Conservation (phyloP, 2,113 vertebrate genomes). For the Sorex fumeus region DNA sequence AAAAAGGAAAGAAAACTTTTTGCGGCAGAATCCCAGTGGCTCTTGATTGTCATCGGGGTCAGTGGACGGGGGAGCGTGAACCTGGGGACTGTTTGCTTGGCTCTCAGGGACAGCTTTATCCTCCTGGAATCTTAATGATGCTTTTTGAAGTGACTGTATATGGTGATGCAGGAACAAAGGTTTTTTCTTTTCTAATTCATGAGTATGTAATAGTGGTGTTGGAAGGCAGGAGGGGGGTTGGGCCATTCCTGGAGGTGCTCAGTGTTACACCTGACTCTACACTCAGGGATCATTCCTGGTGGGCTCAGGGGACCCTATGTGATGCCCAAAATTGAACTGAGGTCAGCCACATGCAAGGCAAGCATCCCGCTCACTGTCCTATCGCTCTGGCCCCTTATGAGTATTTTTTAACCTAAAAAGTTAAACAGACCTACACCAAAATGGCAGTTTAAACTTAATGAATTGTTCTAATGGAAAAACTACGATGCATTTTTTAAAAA, state of each 20-base stretch:
- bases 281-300: too few relatives aligned
- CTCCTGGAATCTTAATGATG: not conserved
- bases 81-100: not conserved
- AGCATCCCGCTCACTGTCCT: too few relatives aligned
- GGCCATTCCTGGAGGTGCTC: too few relatives aligned
- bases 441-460: slow-evolving; percentile 39
- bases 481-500: not conserved
- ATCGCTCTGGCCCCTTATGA: too few relatives aligned
- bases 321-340: too few relatives aligned
- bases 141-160: not conserved
- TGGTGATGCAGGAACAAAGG: not conserved
- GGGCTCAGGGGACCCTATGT: too few relatives aligned
- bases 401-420: slow-evolving; percentile 20
- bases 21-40: slow-evolving; percentile 20
- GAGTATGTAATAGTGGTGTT: not conserved
- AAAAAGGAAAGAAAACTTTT: slow-evolving; percentile 40
- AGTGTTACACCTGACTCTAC: too few relatives aligned
- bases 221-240: too few relatives aligned
- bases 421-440: not conserved
- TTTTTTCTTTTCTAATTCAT: slow-evolving; percentile 33
- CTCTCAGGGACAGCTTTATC: not conserved
- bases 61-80: not conserved
- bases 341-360: too few relatives aligned
- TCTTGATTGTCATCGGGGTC: not conserved
- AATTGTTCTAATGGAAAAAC: slow-evolving; percentile 55